Conservation (phyloP, 2,888 invertebrate genomes). For the Lathronympha strigana region DNA sequence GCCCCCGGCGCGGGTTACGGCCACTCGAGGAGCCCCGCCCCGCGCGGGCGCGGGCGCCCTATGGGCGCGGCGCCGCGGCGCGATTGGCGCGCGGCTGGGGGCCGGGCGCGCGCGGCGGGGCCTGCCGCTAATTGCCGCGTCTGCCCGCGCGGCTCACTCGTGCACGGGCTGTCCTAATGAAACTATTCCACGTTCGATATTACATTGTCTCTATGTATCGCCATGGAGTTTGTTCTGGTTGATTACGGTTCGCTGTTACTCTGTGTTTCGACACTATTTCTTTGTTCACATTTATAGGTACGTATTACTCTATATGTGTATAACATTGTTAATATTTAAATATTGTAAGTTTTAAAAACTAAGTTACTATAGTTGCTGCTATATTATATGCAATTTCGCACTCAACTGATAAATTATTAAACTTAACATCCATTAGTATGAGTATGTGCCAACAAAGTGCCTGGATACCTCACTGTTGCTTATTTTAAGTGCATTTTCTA, state of each 20-base stretch:
- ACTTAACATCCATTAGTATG: too few species aligned
- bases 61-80: constrained; percentile 37
- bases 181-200: constrained; percentile 31
- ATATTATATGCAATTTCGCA: too few species aligned
- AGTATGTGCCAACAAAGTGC: too few species aligned
- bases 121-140: constrained; percentile 42
- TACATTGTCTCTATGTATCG: constrained; percentile 28
- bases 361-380: too few species aligned
- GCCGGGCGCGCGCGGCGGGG: constrained; percentile 45
- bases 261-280: constrained; percentile 24
- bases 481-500: too few species aligned
- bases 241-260: constrained; percentile 24
- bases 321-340: constrained; percentile 1
- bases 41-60: constrained; percentile 47
- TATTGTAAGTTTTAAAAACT: neutral
- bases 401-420: too few species aligned
- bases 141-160: constrained; percentile 25
- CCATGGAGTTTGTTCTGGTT: constrained; percentile 28
- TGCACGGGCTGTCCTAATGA: constrained; percentile 30
- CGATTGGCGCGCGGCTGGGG: constrained; percentile 49
- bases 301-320: constrained; percentile 20
- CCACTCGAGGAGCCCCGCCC: constrained; percentile 63
- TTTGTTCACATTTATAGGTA: constrained; percentile 25
- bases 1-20: constrained; percentile 70
- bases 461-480: too few species aligned